Base-by-base conservation (phyloP, 2,888 invertebrate genomes). In the Parascotia fuliginaria region DNA sequence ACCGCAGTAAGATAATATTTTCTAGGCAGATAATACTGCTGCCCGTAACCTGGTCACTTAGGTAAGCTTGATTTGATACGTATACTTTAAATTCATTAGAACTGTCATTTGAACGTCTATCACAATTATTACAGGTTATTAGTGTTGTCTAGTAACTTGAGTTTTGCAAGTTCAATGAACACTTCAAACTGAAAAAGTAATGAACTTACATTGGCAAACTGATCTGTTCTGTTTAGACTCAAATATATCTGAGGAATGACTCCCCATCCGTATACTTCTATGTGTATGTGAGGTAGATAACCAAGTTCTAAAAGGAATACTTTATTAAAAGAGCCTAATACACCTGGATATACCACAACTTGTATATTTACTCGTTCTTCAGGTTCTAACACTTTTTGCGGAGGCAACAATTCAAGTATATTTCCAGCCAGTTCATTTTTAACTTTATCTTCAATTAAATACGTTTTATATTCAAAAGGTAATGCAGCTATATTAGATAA, bases 241-340 rank as follows among this genome's bases (percentile, higher is more conserved):
- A 94, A 72, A 70, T 92, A 93, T 22, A 94, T 75, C 85, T 95
- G 95, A 2, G 94, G 93, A 50, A 93, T 88, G 1, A 93, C 92
- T 9, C 93, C 94, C 80, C 92, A 93, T 24, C 94, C 95, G 58
- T 81, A 86, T 2, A 94, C 89, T 50, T 86, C 86, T 34, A 95
- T 89, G 0, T 82, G 76, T 36, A 93, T 75, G n/a, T 93, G 88
- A 34, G 93, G 89, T 29, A 93, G 75, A 73, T 93, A 92, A 1
- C 91, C 94, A 29, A 94, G 85, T 92, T 94, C 85, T 56, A 93
- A 81, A 49, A 85, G 63, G 72, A 89, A 89, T 34, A 70, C 71
- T 65, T 91, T 87, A 4, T 85, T 74, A 66, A 94, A 94, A 65
- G 87, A 87, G 22, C 94, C 94, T 6, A 93, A 79, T 16, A 92